Conservation (phyloP, 2,113 vertebrate species). For the Psittacula cyanocephala region DNA sequence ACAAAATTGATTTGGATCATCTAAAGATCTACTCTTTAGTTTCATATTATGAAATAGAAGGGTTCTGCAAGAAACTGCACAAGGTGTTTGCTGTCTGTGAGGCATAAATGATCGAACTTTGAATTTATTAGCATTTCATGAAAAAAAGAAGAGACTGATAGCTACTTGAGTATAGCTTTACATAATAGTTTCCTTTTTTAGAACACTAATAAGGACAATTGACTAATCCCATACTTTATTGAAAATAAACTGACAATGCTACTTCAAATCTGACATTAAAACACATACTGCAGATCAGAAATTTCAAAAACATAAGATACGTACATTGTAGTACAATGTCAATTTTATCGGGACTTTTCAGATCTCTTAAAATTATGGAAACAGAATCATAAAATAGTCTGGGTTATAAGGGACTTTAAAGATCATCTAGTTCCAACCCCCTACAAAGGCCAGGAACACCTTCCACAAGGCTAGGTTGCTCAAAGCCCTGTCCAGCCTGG, state of each 20-base stretch:
- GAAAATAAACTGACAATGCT: not conserved
- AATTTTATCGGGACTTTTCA: not conserved
- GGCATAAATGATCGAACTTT: not conserved
- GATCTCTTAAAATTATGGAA: not conserved
- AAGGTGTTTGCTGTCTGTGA: not conserved
- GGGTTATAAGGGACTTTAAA: not conserved
- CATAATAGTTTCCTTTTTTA: not conserved
- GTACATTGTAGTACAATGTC: not conserved
- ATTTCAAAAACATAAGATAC: not conserved
- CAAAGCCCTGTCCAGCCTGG: not conserved
- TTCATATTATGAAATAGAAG: not conserved
- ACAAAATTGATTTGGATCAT: not conserved
- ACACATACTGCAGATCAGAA: not conserved
- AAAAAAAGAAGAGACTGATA: not conserved
- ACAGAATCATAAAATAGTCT: not conserved
- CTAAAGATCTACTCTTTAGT: not conserved
- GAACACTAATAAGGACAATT: not conserved
- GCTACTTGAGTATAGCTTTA: not conserved
- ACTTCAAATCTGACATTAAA: not conserved
- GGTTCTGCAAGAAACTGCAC: not conserved
- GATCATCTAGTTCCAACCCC: not conserved
- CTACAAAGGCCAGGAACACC: not conserved
- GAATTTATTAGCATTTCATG: fast-evolving
- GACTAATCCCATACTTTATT: not conserved
- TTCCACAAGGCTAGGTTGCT: not conserved